A percentile compares a stretch with the other conserved stretches of the same genome.
Conservation (phyloP, 2,797 vertebrate genomes). For the Crocidura indochinensis region DNA sequence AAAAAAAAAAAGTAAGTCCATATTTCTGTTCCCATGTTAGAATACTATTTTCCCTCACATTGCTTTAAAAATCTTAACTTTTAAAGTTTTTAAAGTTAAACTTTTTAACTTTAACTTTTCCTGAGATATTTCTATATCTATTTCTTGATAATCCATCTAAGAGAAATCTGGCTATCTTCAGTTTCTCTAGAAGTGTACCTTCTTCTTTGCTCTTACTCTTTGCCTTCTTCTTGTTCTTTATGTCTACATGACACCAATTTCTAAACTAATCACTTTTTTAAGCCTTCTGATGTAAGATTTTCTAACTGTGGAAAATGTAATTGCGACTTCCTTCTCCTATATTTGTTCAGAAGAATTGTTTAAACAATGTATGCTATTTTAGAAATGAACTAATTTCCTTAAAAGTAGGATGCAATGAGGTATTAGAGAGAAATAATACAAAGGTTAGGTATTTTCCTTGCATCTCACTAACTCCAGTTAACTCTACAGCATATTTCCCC, state of each 20-base stretch:
- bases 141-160: neutral
- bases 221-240: neutral
- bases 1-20: neutral
- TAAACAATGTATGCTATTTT: constrained; percentile 1
- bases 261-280: neutral
- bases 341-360: neutral
- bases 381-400: neutral
- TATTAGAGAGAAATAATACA: no score
- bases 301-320: neutral
- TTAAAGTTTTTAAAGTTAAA: no score
- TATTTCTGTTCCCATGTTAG: neutral
- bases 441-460: no score
- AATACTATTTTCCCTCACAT: neutral
- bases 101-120: neutral
- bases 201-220: neutral
- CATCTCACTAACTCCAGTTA: no score
- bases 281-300: neutral
- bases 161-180: neutral
- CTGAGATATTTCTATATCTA: neutral
- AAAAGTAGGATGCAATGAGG: neutral
- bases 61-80: no score
- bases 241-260: neutral
- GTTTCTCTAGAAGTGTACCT: neutral
- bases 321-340: neutral
- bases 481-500: no score